These are phyloP conservation scores for Iguana delicatissima DNA, from an alignment of 2,797 vertebrate species.

Conservation along the genomic window DNA sequence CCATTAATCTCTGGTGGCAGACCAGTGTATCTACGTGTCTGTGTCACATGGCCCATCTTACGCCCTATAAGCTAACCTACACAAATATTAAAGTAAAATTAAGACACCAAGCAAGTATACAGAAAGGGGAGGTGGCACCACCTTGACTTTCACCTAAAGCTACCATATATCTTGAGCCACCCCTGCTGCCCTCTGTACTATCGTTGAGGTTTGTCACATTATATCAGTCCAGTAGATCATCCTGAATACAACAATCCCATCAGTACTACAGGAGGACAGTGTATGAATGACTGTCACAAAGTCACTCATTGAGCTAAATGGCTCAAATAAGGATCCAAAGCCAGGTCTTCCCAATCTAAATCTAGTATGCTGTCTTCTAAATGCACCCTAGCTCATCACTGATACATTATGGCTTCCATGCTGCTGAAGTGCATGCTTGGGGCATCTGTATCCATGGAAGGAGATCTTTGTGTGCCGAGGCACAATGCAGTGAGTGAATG, in stretches of 20 bases:
- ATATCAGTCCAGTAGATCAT: too few relatives aligned
- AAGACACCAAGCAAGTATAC: background rate
- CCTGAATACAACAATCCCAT: background rate
- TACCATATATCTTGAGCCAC: too few relatives aligned
- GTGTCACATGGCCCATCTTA: too few relatives aligned
- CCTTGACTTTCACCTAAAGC: too few relatives aligned
- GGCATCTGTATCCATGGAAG: background rate
- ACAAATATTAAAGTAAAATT: background rate
- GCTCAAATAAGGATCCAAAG: background rate
- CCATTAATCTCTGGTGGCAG: too few relatives aligned
- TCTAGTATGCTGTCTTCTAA: background rate
- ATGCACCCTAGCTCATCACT: too few relatives aligned
- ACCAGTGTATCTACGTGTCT: too few relatives aligned
- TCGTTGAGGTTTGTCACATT: too few relatives aligned
- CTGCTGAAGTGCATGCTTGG: background rate
- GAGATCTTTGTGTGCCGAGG: background rate
- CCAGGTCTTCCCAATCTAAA: background rate
- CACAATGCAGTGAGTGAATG: background rate
- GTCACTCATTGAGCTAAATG: background rate
- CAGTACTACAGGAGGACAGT: background rate
- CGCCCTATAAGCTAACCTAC: background rate
- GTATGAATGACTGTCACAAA: background rate
- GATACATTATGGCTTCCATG: background rate
- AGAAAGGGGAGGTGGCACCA: too few relatives aligned
- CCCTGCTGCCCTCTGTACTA: too few relatives aligned